phyloP scores from a whole-genome alignment of 2,888 invertebrate species.

The Ichneumoninae sp. region DNA sequence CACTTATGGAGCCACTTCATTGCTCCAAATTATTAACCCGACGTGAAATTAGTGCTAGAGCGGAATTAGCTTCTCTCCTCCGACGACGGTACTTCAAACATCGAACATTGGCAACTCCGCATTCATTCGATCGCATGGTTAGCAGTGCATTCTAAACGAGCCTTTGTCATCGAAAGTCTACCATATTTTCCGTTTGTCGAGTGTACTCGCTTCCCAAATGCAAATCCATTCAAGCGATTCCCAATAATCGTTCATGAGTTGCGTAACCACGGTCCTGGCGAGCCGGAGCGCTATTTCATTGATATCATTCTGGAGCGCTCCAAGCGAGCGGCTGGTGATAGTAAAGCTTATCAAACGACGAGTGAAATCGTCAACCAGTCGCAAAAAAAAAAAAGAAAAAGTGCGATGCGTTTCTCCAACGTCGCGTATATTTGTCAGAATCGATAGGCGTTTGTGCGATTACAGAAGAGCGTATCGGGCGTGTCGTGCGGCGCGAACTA shows the following conservation, averaged over 20 bases:
- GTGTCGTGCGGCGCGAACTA: conserved; percentile 25
- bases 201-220: background rate
- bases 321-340: background rate
- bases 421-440: background rate
- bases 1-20: background rate
- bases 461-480: conserved; percentile 31
- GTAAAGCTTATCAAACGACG: background rate
- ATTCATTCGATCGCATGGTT: background rate
- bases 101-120: background rate
- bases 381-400: background rate
- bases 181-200: background rate
- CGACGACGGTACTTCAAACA: background rate
- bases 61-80: background rate
- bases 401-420: background rate
- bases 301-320: background rate
- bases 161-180: background rate
- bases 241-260: background rate
- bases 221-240: background rate
- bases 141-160: background rate
- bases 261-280: background rate
- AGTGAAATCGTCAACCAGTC: background rate
- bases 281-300: background rate
- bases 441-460: conserved; percentile 43
- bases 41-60: background rate
- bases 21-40: background rate